Evolutionary conservation across 2,113 vertebrate species (phyloP).

Genomic region (Formicarius rufipectus): DNA sequence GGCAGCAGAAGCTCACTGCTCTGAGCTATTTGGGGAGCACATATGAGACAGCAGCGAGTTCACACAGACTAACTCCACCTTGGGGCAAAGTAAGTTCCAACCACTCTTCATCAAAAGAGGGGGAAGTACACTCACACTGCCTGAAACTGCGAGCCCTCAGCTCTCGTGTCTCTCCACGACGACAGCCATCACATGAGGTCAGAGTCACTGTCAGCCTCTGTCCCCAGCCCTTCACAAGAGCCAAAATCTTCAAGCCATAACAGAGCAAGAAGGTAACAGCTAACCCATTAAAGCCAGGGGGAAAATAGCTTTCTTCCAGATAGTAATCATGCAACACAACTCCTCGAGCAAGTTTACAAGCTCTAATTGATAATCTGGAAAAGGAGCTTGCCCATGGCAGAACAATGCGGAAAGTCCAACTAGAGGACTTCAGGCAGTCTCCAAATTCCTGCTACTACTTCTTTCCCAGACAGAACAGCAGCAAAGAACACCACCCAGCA

Average conservation of each 20-base stretch:
- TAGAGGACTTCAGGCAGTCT: background rate
- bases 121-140: background rate
- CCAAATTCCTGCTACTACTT: background rate
- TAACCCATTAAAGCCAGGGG: background rate
- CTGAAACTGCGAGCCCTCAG: background rate
- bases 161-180: background rate
- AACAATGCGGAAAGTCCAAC: background rate
- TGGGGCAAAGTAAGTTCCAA: background rate
- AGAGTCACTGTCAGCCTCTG: background rate
- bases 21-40: background rate
- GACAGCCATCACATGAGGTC: background rate
- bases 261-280: background rate
- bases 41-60: background rate
- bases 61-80: background rate
- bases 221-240: background rate
- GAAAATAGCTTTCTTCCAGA: background rate
- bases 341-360: background rate
- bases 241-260: background rate
- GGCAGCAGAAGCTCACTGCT: background rate
- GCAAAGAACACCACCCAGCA: background rate
- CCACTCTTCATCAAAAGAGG: background rate
- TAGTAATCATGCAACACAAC: background rate
- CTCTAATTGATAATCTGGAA: background rate
- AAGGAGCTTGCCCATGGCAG: background rate
- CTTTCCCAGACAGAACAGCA: background rate